Evolutionary conservation across 1,140 invertebrate species (phyloP), one percentile per base, ranked within the genome.

Genomic region (Cyclargus thomasi): DNA sequence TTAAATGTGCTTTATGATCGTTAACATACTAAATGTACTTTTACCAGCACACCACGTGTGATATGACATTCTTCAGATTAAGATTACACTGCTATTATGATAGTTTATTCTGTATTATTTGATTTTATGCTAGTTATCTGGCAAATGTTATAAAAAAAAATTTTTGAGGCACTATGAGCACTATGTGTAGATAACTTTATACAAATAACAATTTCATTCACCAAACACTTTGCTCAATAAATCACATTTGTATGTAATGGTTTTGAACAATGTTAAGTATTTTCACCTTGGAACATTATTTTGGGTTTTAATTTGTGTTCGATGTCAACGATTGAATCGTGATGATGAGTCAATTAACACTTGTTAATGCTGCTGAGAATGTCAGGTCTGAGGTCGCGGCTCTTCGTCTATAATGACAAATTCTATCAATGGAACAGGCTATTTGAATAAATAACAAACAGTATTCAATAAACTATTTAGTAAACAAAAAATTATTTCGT

Each of bases 1-100:
- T 59, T 65, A 65, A 23, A 57, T 53, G 64, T 35, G 29, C 21
- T 36, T 35, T 67, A 67, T 47, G 67, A 66, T 64, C 53, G 20
- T 21, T 64, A 63, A 63, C 22, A 59, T 47, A 64, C 6, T 59
- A 21, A 18, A 21, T 11, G 11, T 57, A 59, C 55, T 59, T 59
- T 20, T 59, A 59, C 55, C 14, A 16, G 55, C 18, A 20, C 16
- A 17, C 18, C 14, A 14, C 11, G 47, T 53, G n/a, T 53, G 5
- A 29, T 29, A 29, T 29, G 23, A 29, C 6, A 29, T 29, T 29
- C 23, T 29, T 6, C 2, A 29, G 23, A 29, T 29, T 29, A 29
- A 29, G 29, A 29, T 29, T 1, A 8, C 29, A 29, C 29, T 29
- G 29, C 5, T 29, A 29, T 29, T 7, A 29, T 23, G 23, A 29